Percentiles rank a stretch among this genome's conserved stretches.
Conservation (phyloP, 2,888 invertebrate species). For the Atrina japonica region DNA sequence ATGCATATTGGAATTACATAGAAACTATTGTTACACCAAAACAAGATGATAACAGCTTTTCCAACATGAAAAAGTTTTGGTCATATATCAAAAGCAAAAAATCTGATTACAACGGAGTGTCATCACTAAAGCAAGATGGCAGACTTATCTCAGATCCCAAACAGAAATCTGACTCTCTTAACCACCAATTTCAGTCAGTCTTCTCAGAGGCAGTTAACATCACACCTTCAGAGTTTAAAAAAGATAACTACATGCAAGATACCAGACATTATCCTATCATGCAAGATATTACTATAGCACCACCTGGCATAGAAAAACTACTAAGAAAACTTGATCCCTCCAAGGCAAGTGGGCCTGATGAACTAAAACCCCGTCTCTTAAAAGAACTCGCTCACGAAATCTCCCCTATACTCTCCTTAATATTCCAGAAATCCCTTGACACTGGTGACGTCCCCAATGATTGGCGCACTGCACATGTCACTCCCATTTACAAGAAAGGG, state of each 20-base stretch:
- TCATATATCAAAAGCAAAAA: constrained; percentile 21
- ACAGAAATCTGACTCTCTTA: constrained; percentile 12
- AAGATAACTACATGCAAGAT: constrained; percentile 7
- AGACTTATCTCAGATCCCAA: constrained; percentile 23
- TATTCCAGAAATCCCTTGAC: not conserved
- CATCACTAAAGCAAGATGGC: constrained; percentile 20
- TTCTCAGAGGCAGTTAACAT: constrained; percentile 7
- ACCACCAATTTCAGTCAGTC: constrained; percentile 18
- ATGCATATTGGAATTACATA: constrained; percentile 34
- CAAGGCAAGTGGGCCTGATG: constrained; percentile 16
- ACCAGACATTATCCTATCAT: not conserved
- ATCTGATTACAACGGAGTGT: constrained; percentile 7
- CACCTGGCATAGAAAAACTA: constrained; percentile 9
- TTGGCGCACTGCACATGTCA: constrained; percentile 15
- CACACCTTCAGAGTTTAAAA: not conserved
- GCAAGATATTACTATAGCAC: not conserved
- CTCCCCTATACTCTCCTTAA: constrained; percentile 8
- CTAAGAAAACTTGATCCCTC: constrained; percentile 1
- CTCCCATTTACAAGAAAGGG: constrained; percentile 23
- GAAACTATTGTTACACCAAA: constrained; percentile 32
- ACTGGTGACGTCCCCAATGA: constrained; percentile 25
- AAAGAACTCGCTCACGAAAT: constrained; percentile 18
- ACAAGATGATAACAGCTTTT: constrained; percentile 24
- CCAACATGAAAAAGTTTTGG: constrained; percentile 26
- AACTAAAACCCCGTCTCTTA: constrained; percentile 11